These are phyloP conservation scores for Anastrepha obliqua DNA, from an alignment of 1,140 invertebrate species.

Conservation along the genomic window DNA sequence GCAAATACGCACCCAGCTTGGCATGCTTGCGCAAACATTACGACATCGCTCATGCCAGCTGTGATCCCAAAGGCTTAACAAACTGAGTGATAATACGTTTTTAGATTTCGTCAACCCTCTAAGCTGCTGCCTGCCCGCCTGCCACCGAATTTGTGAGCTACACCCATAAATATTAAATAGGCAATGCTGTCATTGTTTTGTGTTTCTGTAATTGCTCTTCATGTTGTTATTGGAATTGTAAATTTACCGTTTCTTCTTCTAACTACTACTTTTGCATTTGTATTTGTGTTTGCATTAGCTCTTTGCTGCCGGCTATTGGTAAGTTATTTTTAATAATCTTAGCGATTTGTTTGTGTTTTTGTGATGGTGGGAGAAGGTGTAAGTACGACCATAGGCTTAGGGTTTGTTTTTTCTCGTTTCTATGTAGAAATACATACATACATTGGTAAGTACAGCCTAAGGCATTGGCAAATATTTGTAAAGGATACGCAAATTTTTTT, in stretches of 20 bases:
- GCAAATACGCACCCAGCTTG: not conserved
- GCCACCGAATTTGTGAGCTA: not conserved
- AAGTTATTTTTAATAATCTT: conserved; percentile 55
- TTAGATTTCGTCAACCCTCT: not conserved
- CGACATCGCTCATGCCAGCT: not conserved
- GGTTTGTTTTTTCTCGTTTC: not conserved
- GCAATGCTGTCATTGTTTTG: not conserved
- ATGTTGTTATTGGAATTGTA: conserved; percentile 6
- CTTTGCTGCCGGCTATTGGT: conserved; percentile 48
- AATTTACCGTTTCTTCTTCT: not conserved
- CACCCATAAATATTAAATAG: conserved; percentile 23
- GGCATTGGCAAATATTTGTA: conserved; percentile 47
- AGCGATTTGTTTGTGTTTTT: conserved; percentile 37
- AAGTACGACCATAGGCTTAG: not conserved
- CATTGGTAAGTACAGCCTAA: not conserved
- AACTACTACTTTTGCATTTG: not conserved
- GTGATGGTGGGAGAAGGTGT: not conserved
- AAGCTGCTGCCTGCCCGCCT: not conserved
- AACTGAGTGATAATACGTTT: not conserved
- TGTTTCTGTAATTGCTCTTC: not conserved
- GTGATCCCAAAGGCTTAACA: not conserved
- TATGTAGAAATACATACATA: not conserved
- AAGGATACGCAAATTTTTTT: conserved; percentile 23
- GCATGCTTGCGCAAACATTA: not conserved
- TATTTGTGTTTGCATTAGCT: conserved; percentile 27